These are phyloP conservation scores for Carassius carassius DNA, from an alignment of 2,113 vertebrate species.

Conservation along the genomic window DNA sequence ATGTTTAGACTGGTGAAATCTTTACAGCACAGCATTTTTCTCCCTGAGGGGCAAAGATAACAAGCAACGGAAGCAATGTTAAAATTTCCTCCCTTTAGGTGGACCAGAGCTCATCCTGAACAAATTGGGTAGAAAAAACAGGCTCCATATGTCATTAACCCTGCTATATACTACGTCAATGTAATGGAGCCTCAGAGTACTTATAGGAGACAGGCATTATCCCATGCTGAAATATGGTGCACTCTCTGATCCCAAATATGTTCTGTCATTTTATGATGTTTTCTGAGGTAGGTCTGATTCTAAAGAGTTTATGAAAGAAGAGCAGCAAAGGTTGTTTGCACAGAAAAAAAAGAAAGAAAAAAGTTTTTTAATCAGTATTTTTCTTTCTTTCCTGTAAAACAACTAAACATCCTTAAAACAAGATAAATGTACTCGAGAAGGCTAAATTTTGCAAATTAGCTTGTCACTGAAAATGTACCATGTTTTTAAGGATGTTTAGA, in stretches of 20 bases:
- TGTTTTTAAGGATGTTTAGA: not conserved
- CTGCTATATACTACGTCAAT: not conserved
- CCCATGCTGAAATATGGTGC: slow-evolving; percentile 18
- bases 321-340: not conserved
- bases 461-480: not conserved
- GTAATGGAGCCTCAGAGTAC: slow-evolving; percentile 18
- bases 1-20: slow-evolving; percentile 53
- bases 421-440: not conserved
- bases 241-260: slow-evolving; percentile 22
- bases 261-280: slow-evolving; percentile 3
- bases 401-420: slow-evolving; percentile 25
- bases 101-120: slow-evolving; percentile 38
- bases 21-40: slow-evolving; percentile 40
- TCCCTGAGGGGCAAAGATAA: slow-evolving; percentile 47
- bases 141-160: slow-evolving; percentile 22
- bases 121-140: slow-evolving; percentile 2
- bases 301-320: not conserved
- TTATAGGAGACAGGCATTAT: slow-evolving; percentile 17
- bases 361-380: not conserved
- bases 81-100: slow-evolving; percentile 47
- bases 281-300: slow-evolving; percentile 19
- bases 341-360: not conserved
- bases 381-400: not conserved
- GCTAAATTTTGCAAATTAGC: not conserved
- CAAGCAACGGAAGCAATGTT: slow-evolving; percentile 50